phyloP scores from a whole-genome alignment of 2,888 invertebrate species.

The Xylocampa areola region DNA sequence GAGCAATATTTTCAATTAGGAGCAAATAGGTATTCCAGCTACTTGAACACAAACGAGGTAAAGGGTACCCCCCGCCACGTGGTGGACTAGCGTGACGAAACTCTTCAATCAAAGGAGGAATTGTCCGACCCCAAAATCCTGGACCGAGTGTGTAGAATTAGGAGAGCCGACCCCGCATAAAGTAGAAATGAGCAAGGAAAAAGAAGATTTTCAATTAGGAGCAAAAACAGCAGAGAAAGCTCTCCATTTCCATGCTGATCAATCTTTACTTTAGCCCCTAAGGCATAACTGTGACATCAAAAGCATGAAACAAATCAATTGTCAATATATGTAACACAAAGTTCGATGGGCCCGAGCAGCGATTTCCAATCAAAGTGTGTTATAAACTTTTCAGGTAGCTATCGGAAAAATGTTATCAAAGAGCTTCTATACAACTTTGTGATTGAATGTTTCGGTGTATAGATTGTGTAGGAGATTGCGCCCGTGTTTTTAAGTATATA shows the following conservation, averaged over 20 bases:
- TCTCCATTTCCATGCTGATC: no score
- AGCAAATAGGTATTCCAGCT: no score
- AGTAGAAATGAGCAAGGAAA: no score
- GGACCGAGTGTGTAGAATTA: no score
- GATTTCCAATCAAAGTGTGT: conserved; percentile 71
- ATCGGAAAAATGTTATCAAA: conserved; percentile 68
- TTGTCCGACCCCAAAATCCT: no score
- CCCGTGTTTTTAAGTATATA: background rate
- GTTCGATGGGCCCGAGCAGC: conserved; percentile 61
- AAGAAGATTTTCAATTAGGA: no score
- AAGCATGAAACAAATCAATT: conserved; percentile 46
- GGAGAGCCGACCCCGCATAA: no score
- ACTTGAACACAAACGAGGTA: no score
- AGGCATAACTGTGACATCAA: conserved; percentile 4
- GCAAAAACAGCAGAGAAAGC: no score
- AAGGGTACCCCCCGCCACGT: no score
- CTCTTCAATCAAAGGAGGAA: no score
- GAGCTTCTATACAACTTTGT: conserved; percentile 23
- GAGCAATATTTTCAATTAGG: background rate
- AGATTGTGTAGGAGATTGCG: conserved; percentile 3
- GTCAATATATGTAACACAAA: conserved; percentile 60
- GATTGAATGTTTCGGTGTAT: conserved; percentile 8
- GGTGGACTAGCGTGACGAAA: no score
- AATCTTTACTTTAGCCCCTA: background rate
- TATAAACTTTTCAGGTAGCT: conserved; percentile 59